Percentiles rank a stretch among this genome's conserved stretches.
Conservation (phyloP, 2,113 vertebrate genomes). For the Pholis gunnellus region DNA sequence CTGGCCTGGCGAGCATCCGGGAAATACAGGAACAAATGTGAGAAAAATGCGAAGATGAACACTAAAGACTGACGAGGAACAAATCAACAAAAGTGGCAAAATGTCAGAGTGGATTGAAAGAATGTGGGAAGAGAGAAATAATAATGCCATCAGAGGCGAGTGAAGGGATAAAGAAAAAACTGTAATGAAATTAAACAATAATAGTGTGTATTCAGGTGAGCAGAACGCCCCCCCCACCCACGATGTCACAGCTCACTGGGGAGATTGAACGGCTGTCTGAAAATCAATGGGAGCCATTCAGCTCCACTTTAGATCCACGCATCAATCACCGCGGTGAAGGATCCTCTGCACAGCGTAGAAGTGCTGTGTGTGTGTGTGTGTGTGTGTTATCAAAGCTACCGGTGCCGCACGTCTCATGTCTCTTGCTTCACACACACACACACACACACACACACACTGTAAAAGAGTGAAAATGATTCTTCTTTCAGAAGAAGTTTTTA, state of each 20-base stretch:
- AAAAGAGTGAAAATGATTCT: not conserved
- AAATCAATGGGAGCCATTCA: constrained; percentile 40
- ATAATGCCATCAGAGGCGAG: not conserved
- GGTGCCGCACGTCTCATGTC: not conserved
- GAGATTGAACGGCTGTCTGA: constrained; percentile 1
- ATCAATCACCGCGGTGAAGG: constrained; percentile 11
- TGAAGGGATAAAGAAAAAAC: not conserved
- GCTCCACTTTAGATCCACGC: constrained; percentile 15
- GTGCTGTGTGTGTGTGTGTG: not conserved
- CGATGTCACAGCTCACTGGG: constrained; percentile 1
- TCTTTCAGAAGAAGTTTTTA: not conserved
- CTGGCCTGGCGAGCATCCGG: not conserved
- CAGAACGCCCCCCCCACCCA: not conserved
- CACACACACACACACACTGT: not conserved
- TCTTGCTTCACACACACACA: not conserved
- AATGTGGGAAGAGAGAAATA: not conserved
- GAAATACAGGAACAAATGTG: not conserved
- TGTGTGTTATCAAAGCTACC: not conserved
- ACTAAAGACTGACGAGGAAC: not conserved
- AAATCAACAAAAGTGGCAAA: not conserved
- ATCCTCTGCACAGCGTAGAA: not conserved
- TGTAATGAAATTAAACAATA: not conserved
- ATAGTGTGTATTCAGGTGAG: not conserved
- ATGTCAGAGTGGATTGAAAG: not conserved
- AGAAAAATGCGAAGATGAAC: not conserved